phyloP scores from a whole-genome alignment of 2,797 vertebrate species.

The Smutsia temminckii region DNA sequence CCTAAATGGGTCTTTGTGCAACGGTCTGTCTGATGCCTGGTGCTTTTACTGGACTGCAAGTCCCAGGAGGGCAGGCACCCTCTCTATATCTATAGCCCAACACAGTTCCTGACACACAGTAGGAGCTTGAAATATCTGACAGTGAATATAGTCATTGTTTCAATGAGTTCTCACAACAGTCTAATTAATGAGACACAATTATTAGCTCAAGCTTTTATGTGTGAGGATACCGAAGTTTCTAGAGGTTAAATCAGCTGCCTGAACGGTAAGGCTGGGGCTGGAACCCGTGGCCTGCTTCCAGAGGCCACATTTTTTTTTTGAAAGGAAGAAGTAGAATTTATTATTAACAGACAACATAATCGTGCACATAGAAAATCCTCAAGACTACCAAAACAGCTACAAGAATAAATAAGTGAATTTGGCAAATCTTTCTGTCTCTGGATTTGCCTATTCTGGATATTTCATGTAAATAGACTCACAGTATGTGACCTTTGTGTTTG shows the following conservation, averaged over 20 bases:
- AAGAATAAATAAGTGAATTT: too few relatives aligned
- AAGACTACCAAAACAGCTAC: too few relatives aligned
- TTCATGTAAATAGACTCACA: too few relatives aligned
- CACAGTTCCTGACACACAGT: neutral
- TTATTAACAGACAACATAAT: too few relatives aligned
- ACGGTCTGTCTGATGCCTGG: neutral
- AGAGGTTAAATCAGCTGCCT: neutral
- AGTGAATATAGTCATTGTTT: neutral
- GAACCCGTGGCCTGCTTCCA: neutral
- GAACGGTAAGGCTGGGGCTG: neutral
- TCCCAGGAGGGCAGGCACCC: neutral
- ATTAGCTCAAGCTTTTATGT: neutral
- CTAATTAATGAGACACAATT: neutral
- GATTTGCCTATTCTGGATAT: too few relatives aligned
- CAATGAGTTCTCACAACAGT: neutral
- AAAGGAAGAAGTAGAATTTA: too few relatives aligned
- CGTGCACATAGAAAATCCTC: too few relatives aligned
- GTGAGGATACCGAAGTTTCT: neutral
- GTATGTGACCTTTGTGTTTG: too few relatives aligned
- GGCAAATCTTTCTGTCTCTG: too few relatives aligned
- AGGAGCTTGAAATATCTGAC: neutral
- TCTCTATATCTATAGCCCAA: neutral
- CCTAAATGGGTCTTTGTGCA: neutral
- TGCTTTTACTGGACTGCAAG: neutral
- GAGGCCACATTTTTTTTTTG: neutral